Evolutionary conservation across 2,888 invertebrate genomes (phyloP).

Genomic region (Drosophila picticornis): DNA sequence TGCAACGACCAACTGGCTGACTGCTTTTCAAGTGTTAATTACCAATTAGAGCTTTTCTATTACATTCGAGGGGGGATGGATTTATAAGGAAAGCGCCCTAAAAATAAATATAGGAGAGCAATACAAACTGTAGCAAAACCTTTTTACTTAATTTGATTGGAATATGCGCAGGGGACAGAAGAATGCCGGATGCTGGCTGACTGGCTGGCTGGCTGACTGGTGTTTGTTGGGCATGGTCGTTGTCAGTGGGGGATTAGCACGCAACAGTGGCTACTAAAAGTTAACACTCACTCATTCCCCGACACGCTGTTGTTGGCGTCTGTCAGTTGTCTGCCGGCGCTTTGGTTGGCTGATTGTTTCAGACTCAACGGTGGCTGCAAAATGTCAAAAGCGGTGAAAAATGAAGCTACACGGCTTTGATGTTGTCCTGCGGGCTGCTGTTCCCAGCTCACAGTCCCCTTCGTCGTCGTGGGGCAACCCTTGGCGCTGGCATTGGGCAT

Average conservation of each 20-base stretch:
- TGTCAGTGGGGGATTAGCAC: constrained; percentile 63
- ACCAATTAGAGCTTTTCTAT: constrained; percentile 17
- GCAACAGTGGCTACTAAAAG: constrained; percentile 50
- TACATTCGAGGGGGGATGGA: neutral
- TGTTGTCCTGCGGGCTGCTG: constrained; percentile 54
- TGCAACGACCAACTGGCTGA: neutral
- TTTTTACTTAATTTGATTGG: constrained; percentile 80
- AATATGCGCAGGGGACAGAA: constrained; percentile 62
- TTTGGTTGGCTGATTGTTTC: constrained; percentile 80
- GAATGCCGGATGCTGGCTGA: constrained; percentile 21
- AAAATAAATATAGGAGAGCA: neutral
- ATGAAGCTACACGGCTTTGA: constrained; percentile 76
- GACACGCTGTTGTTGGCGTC: constrained; percentile 30
- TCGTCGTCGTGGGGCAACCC: constrained; percentile 48
- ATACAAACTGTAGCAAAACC: constrained; percentile 52
- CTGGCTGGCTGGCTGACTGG: neutral
- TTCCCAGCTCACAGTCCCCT: constrained; percentile 1
- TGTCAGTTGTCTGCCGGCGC: constrained; percentile 74
- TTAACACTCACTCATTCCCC: constrained; percentile 33
- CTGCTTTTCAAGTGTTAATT: constrained; percentile 22
- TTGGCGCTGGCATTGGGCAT: constrained; percentile 51
- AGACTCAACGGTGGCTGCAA: constrained; percentile 69
- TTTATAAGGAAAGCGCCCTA: neutral
- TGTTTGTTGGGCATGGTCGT: constrained; percentile 32
- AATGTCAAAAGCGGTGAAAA: constrained; percentile 81